Percentiles rank a stretch among this genome's conserved stretches.
Evolutionary conservation across 1,140 invertebrate species (phyloP).

Genomic region (Euwallacea fornicatus): DNA sequence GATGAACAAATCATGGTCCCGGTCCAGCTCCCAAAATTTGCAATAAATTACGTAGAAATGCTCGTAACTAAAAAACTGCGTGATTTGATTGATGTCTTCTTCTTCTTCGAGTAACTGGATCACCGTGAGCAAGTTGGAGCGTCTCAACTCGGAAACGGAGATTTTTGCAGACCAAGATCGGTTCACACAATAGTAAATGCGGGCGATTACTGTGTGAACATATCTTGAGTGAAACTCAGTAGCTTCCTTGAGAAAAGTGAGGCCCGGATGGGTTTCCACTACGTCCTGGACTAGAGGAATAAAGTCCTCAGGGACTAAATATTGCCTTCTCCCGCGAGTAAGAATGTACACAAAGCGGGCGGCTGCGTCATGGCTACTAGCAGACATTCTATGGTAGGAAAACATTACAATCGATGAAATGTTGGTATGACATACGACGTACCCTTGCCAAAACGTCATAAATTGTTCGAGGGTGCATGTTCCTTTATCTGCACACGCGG

Average conservation of each 20-base stretch:
- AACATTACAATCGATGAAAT: too few species aligned
- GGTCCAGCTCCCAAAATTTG: slow-evolving; percentile 99
- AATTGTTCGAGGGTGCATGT: slow-evolving; percentile 65
- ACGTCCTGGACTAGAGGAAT: slow-evolving; percentile 95
- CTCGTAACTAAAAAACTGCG: slow-evolving; percentile 98
- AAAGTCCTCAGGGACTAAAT: slow-evolving; percentile 82
- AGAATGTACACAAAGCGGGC: slow-evolving; percentile 88
- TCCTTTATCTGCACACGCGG: slow-evolving; percentile 71
- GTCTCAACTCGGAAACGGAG: slow-evolving; percentile 83
- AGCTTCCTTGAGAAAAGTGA: slow-evolving; percentile 95
- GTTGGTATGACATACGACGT: slow-evolving; percentile 19
- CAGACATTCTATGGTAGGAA: slow-evolving; percentile 63
- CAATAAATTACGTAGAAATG: slow-evolving; percentile 99
- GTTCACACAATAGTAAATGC: slow-evolving; percentile 98
- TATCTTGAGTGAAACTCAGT: slow-evolving; percentile 99
- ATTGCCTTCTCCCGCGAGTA: slow-evolving; percentile 66
- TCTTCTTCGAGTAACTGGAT: slow-evolving; percentile 82
- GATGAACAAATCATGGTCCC: slow-evolving; percentile 97
- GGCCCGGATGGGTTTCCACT: slow-evolving; percentile 98
- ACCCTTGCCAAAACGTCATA: slow-evolving; percentile 90
- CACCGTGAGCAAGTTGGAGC: slow-evolving; percentile 83
- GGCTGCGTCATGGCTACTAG: slow-evolving; percentile 83
- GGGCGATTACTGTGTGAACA: slow-evolving; percentile 91
- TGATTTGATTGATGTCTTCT: slow-evolving; percentile 97
- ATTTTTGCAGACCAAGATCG: slow-evolving; percentile 96